Base-by-base conservation (phyloP, 2,113 vertebrate species). In the Cyanistes caeruleus region DNA sequence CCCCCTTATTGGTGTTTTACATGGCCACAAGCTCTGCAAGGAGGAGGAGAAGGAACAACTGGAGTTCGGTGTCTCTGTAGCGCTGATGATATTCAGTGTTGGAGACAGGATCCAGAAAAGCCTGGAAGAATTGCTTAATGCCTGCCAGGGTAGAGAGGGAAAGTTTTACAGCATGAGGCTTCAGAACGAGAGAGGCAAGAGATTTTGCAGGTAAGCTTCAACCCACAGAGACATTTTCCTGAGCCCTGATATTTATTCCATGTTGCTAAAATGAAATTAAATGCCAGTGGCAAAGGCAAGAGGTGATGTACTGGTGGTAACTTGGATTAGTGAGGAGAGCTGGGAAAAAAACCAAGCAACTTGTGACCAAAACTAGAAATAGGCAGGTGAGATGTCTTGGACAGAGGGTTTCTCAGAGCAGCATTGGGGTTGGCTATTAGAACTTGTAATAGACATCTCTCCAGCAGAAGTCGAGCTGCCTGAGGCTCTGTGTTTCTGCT, bases 341-440 rank as follows among this genome's bases (percentile, higher is more conserved):
- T 49, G 56, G 52, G 8, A 17, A 25, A 52, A 46, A 52, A 17
- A 7, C 1, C 11, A 28, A 43, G 16, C 15, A 16, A 6, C 9
- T 21, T 43, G 14, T 59, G 37, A 43, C 12, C 7, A 10, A 19
- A 78, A 62, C 30, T 15, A 7, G 7, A 51, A 74, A 12, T 9
- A 15, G 41, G 8, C 27, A 56, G 39, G 22, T 39, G 25, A 46
- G 27, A 37, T 0, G 2, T 59, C 20, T 41, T 70, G 52, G 17
- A 23, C 2, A 0, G 10, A 9, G 31, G 10, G 5, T 63, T 78
- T 77, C 49, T 33, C 31, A 24, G 30, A 75, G 21, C 30, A 27
- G 22, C 44, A 10, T 8, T 3, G 5, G 21, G 19, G 9, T 33
- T 64, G 23, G 5, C 35, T 30, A 0, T 35, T 41, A 56, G 19